Base-by-base conservation (phyloP, 2,888 invertebrate species). In the Brachypterus glaber region DNA sequence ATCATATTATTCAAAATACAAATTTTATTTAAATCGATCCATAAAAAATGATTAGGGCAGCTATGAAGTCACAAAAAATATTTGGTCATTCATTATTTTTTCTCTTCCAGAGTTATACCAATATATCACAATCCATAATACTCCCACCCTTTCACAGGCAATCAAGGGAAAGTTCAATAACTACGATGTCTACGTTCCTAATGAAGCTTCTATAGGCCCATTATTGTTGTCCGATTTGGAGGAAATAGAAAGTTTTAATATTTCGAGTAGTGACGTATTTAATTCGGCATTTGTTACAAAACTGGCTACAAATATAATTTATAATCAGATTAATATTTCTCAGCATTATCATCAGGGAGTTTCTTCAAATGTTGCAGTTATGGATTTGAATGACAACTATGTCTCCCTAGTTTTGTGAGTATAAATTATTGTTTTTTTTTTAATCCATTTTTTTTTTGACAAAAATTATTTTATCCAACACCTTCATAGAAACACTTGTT, bases 401-500 rank as follows among this genome's bases (percentile, higher is more conserved):
- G 73, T 78, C 29, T 76, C 81, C 7, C 64, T 79, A 37, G 72
- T 79, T 45, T 77, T 75, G 82, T 82, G 59, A 69, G 74, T 63
- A 41, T 11, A 27, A 9, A 27, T n/a, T n/a, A n/a, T n/a, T n/a
- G n/a, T n/a, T n/a, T n/a, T n/a, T n/a, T n/a, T n/a, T n/a, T n/a
- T n/a, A n/a, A n/a, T n/a, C n/a, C n/a, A n/a, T n/a, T n/a, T n/a
- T n/a, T n/a, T n/a, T n/a, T n/a, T n/a, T n/a, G n/a, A n/a, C n/a
- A n/a, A n/a, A n/a, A n/a, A n/a, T n/a, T n/a, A n/a, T n/a, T n/a
- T n/a, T n/a, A n/a, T n/a, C n/a, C n/a, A n/a, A n/a, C n/a, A n/a
- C n/a, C n/a, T n/a, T n/a, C n/a, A n/a, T n/a, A n/a, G n/a, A n/a
- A n/a, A n/a, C n/a, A n/a, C n/a, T n/a, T n/a, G n/a, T n/a, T n/a